Evolutionary conservation across 2,888 invertebrate genomes (phyloP).

Genomic region (Patella pellucida): DNA sequence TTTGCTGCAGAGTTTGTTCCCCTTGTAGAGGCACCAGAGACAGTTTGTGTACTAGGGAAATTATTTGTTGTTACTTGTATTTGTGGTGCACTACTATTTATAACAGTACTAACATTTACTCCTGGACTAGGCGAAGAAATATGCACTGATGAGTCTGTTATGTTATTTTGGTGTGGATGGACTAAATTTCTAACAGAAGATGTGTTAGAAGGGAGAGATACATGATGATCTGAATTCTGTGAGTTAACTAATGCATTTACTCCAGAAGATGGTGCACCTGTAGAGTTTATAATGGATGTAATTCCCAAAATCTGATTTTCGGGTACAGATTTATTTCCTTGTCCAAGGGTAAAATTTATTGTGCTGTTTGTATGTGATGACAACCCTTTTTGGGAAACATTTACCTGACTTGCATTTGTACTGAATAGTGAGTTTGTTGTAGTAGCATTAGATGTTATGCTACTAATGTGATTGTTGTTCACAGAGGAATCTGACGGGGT

Average conservation of each 20-base stretch:
- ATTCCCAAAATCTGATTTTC: constrained; percentile 61
- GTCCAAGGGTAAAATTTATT: constrained; percentile 20
- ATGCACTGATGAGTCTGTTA: constrained; percentile 16
- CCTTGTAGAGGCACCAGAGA: constrained; percentile 21
- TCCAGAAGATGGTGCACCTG: constrained; percentile 40
- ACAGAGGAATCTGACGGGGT: constrained; percentile 78
- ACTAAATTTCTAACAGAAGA: constrained; percentile 30
- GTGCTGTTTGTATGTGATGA: constrained; percentile 29
- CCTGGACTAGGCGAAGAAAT: constrained; percentile 30
- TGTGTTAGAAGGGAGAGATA: constrained; percentile 33
- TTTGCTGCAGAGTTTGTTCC: constrained; percentile 38
- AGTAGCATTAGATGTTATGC: constrained; percentile 41
- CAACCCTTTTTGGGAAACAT: constrained; percentile 28
- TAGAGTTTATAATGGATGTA: constrained; percentile 58
- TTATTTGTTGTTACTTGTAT: constrained; percentile 13
- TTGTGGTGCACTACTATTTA: background rate
- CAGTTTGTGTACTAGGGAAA: constrained; percentile 12
- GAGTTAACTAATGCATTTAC: constrained; percentile 41
- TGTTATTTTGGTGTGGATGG: constrained; percentile 28
- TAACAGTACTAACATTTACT: constrained; percentile 19
- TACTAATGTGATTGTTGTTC: constrained; percentile 74
- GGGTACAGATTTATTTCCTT: constrained; percentile 16
- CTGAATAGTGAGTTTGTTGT: constrained; percentile 27
- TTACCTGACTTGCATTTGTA: constrained; percentile 24
- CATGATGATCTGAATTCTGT: constrained; percentile 19